Base-by-base conservation (phyloP, 2,888 invertebrate species). In the Dynastes hyllus region DNA sequence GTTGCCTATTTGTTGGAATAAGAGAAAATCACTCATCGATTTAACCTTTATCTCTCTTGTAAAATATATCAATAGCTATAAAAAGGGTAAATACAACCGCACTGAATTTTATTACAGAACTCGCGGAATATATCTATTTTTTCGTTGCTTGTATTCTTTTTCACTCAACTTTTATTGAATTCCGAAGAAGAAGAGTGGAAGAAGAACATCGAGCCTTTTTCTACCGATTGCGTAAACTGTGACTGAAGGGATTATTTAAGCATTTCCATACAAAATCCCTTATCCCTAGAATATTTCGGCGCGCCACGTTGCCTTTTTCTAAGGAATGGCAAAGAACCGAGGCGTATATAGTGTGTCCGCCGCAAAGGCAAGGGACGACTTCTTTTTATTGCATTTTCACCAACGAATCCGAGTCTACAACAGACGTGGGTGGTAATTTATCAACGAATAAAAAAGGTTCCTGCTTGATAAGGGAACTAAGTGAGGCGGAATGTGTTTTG, bases 131-230 rank as follows among this genome's bases (percentile, higher is more conserved):
- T 66, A 66, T 45, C 66, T 40, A 66, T 66, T 66, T 40, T 66
- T 40, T 66, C 40, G 66, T 66, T 66, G 40, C 40, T 40, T 66
- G 66, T 66, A 37, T 66, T 66, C 66, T 66, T 70, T 70, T 70
- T 70, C 70, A 70, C 53, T 70, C 70, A 70, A 70, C 11, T 51
- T 70, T 53, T 70, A 70, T 70, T 70, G 70, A 70, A 70, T 70
- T 70, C 53, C 55, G 55, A 55, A 55, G 40, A 22, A 67, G 45
- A 22, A 50, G 50, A 50, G 45, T 29, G 32, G 70, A n/a, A 70
- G 70, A 70, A 32, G 53, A 70, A 70, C 53, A 53, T 70, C 70
- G 55, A 13, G n/a, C 53, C 70, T 70, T 70, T 70, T 53, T 70
- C 29, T 70, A 53, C 70, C 22, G 70, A 70, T 51, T 51, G 53